phyloP scores from a whole-genome alignment of 2,113 vertebrate genomes.

The Actinemys pallida region DNA sequence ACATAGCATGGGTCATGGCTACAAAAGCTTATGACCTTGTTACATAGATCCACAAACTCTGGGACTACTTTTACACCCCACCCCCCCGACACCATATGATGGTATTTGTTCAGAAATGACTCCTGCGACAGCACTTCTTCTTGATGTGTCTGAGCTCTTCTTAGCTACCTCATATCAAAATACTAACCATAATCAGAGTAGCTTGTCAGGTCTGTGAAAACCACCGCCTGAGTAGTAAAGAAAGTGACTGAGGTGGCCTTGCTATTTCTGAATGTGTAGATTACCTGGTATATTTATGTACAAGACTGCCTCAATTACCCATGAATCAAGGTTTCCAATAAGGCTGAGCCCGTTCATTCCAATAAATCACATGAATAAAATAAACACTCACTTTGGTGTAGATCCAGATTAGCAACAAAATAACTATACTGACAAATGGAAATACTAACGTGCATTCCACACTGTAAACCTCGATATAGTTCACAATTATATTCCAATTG shows the following conservation, averaged over 20 bases:
- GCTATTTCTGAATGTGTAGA: background rate
- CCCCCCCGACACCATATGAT: background rate
- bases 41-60: fast-evolving
- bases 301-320: background rate
- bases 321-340: background rate
- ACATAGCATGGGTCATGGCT: background rate
- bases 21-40: background rate
- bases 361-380: background rate
- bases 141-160: background rate
- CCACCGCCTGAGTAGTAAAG: background rate
- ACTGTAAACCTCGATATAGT: background rate
- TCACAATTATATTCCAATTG: background rate
- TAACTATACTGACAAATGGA: background rate
- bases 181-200: background rate
- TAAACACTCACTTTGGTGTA: background rate
- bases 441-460: background rate
- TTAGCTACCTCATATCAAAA: background rate
- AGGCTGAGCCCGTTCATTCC: background rate
- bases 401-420: background rate
- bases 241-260: background rate
- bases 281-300: background rate
- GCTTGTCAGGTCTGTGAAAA: background rate
- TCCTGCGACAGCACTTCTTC: background rate
- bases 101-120: background rate
- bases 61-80: background rate